Base-by-base conservation (phyloP, 2,113 vertebrate genomes). In the Melanerpes formicivorus region DNA sequence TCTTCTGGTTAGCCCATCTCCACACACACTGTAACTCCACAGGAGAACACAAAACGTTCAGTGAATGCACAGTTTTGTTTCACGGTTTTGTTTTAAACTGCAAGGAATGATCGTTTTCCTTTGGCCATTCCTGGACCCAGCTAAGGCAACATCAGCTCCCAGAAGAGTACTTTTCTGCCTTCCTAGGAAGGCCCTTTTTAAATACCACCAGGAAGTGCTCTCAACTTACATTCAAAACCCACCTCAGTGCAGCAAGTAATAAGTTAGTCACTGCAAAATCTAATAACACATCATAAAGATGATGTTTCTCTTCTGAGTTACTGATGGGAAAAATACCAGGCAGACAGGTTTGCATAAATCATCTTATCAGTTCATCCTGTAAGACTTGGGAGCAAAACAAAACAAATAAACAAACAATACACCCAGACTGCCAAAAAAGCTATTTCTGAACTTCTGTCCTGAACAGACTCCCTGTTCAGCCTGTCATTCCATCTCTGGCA, bases 401-500 rank as follows among this genome's bases (percentile, higher is more conserved):
- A 46, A 19, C 17, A 48, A 48, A 8, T 7, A 52, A 52, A 52
- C 17, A 48, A 48, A 48, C 17, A 52, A 52, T 6, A 52, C 10
- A 22, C 19, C 7, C 19, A 94, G 84, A 80, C 10, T 30, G 70
- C 76, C 92, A 40, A 40, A 40, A 87, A 83, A 67, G 55, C 58
- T 8, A 14, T 74, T 90, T 92, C 67, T 87, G 37, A 85, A 91
- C 84, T 94, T 77, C 14, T 62, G 37, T 62, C 76, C 76, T 2
- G 1, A 59, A 60, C 13, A 3, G 1, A 48, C 21, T 78, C 74
- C 34, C 29, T 2, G 1, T 62, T 82, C 71, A 50, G 32, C 46
- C 48, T 82, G 81, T 79, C 91, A 95, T 93, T 94, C 74, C 91
- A 85, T 90, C 87, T 87, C 71, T 40, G 79, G 56, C 94, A 96